Evolutionary conservation across 2,113 vertebrate species (phyloP), one percentile per base, ranked within the genome.

Genomic region (Hypocryptadius cinnamomeus): DNA sequence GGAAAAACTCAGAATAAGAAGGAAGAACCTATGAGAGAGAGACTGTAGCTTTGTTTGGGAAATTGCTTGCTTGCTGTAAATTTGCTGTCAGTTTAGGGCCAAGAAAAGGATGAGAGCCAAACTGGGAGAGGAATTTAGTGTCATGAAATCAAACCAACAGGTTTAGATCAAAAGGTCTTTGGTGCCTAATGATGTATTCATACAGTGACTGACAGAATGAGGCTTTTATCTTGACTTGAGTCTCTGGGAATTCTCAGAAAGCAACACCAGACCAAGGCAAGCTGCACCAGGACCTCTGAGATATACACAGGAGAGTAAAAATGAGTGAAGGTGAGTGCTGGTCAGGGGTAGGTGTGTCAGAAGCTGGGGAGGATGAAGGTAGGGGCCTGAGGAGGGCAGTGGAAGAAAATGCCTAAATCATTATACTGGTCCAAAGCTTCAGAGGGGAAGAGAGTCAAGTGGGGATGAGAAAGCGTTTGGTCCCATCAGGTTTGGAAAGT

Each of bases 91-190:
- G 1, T 70, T 10, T 78, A 35, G 28, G 17, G 47, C 51, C 15
- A 77, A 83, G 74, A 87, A 79, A 73, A 35, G 33, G 54, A 73
- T 7, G 11, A 84, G 24, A 85, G 23, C 20, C 65, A 74, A 91
- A 59, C 24, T 72, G 28, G 20, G 48, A 82, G 74, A 89, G 35
- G 66, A 79, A 83, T 85, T 89, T 76, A 44, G 15, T 66, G n/a
- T 47, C 30, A 23, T 54, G 54, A 92, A 87, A 87, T 92, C 53
- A 91, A 87, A 89, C 35, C 59, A 66, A 66, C 24, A 59, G 63
- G 47, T 85, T 93, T 89, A 77, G 64, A 70, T 70, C 79, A 71
- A 70, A 91, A 94, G 66, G 71, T 93, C 85, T 87, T 89, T 85
- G n/a, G 73, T 72, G 63, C 69, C 74, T 93, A 37, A 73, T 85